These are phyloP conservation scores for Eudemis profundana DNA, from an alignment of 2,888 invertebrate genomes.

Conservation along the genomic window DNA sequence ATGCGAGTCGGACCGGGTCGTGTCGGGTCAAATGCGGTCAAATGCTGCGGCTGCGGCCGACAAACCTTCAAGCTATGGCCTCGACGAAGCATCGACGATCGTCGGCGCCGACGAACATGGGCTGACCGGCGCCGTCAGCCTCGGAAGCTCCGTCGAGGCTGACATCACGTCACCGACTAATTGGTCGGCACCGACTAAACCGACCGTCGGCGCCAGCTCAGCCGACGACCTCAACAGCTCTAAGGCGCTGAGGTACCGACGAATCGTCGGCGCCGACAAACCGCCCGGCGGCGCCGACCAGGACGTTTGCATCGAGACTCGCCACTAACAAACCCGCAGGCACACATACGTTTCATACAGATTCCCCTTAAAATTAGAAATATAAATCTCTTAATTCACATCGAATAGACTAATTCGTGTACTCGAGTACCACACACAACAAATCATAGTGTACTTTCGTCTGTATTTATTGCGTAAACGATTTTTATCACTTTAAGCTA, in stretches of 20 bases:
- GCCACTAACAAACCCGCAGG: conserved; percentile 26
- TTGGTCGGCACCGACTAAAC: too few relatives aligned
- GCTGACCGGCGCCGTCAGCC: too few relatives aligned
- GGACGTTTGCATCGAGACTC: conserved; percentile 52
- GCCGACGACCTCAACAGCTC: too few relatives aligned
- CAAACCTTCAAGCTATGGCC: too few relatives aligned
- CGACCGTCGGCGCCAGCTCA: too few relatives aligned
- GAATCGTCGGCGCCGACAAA: background rate
- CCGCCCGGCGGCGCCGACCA: too few relatives aligned
- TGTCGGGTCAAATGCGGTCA: conserved; percentile 65
- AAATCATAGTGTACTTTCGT: conserved; percentile 44
- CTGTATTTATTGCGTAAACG: conserved; percentile 44
- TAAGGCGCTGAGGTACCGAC: background rate
- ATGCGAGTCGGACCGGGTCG: conserved; percentile 51
- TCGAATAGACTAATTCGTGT: conserved; percentile 43
- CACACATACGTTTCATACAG: conserved; percentile 38
- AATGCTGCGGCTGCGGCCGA: conserved; percentile 65
- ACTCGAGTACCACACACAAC: conserved; percentile 49
- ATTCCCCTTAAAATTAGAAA: conserved; percentile 44
- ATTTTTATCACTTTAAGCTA: conserved; percentile 44
- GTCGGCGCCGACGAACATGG: background rate
- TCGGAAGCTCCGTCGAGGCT: too few relatives aligned
- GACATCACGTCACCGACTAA: too few relatives aligned
- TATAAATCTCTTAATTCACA: conserved; percentile 45
- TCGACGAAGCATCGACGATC: background rate